These are phyloP conservation scores for Leucophenga montana DNA, from an alignment of 2,888 invertebrate species.

Conservation along the genomic window DNA sequence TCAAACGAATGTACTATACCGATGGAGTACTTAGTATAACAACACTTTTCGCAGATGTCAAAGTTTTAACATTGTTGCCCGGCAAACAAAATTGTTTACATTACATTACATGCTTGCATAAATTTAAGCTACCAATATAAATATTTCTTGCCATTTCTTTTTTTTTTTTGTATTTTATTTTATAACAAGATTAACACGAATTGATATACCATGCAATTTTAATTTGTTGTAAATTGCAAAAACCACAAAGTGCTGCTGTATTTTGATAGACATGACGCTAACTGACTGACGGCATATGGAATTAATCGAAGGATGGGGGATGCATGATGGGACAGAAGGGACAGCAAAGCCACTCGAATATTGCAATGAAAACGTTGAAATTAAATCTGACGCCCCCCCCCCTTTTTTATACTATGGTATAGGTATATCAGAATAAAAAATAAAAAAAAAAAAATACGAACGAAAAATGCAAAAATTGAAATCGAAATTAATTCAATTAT, in stretches of 20 bases:
- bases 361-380: conserved; percentile 7
- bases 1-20: too few species aligned
- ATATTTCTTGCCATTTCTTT: too few species aligned
- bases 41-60: conserved; percentile 25
- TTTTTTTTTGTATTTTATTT: too few species aligned
- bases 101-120: too few species aligned
- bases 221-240: conserved; percentile 4
- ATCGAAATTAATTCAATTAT: conserved; percentile 8
- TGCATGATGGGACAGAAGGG: not conserved
- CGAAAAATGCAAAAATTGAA: too few species aligned
- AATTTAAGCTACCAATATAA: too few species aligned
- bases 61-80: too few species aligned
- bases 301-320: too few species aligned
- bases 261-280: not conserved
- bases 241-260: conserved; percentile 10
- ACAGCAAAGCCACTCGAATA: not conserved
- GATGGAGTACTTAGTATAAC: too few species aligned
- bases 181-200: conserved; percentile 14
- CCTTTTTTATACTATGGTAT: too few species aligned
- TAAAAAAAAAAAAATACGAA: not conserved
- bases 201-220: conserved; percentile 8
- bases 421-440: too few species aligned
- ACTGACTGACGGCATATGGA: not conserved
- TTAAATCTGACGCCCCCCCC: not conserved
- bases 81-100: too few species aligned